Conservation (phyloP, 2,888 invertebrate genomes). For the Strigamia maritima region DNA sequence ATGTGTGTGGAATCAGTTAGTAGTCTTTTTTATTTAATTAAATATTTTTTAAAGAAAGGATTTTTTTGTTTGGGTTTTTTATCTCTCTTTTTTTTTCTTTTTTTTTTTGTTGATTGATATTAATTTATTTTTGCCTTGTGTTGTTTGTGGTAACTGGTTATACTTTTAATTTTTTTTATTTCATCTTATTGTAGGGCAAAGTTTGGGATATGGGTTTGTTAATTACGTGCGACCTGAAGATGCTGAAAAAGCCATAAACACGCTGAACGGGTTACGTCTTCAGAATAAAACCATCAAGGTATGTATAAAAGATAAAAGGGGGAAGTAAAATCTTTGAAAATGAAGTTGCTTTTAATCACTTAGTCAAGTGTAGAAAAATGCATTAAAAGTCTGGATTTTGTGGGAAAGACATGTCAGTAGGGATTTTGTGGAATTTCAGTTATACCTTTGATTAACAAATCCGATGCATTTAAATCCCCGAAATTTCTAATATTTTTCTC, state of each 20-base stretch:
- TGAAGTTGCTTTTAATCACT: too few relatives aligned
- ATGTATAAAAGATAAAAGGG: slow-evolving; percentile 42
- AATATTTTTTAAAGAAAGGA: too few relatives aligned
- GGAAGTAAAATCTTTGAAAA: too few relatives aligned
- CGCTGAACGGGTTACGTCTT: slow-evolving; percentile 92
- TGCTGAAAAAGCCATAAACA: slow-evolving; percentile 97
- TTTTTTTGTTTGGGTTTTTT: background rate
- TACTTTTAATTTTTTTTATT: slow-evolving; percentile 37
- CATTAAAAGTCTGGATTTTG: too few relatives aligned
- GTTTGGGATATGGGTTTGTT: slow-evolving; percentile 98
- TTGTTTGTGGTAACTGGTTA: slow-evolving; percentile 32
- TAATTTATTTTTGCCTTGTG: background rate
- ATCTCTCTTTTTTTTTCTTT: background rate
- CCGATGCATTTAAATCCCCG: too few relatives aligned
- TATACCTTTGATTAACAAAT: too few relatives aligned
- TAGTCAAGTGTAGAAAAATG: too few relatives aligned
- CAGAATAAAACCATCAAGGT: slow-evolving; percentile 99
- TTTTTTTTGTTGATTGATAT: background rate
- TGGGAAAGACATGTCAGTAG: too few relatives aligned
- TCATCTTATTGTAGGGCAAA: slow-evolving; percentile 69
- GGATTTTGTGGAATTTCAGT: too few relatives aligned
- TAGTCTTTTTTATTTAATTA: background rate
- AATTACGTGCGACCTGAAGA: slow-evolving; percentile 97
- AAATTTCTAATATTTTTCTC: too few relatives aligned
- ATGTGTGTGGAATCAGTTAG: background rate